Evolutionary conservation across 2,888 invertebrate genomes (phyloP).

Genomic region (Amphimallon solstitiale): DNA sequence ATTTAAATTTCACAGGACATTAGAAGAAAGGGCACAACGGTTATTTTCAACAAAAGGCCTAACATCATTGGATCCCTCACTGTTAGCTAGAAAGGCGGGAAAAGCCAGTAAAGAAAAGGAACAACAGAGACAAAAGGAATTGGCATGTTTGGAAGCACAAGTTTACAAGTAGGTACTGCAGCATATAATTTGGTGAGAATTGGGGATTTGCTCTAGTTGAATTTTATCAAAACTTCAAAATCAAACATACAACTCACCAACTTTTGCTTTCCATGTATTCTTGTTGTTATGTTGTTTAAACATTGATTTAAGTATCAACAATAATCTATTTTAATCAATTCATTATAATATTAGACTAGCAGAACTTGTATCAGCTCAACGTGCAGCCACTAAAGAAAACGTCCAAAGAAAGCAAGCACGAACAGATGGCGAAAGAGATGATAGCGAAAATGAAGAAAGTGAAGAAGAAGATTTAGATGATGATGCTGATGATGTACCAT

Average conservation of each 20-base stretch:
- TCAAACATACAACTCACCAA: too few relatives aligned
- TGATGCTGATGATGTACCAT: constrained; percentile 94
- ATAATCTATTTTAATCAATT: constrained; percentile 14
- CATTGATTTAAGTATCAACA: too few relatives aligned
- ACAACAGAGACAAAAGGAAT: constrained; percentile 81
- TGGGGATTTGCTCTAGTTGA: too few relatives aligned
- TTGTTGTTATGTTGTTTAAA: constrained; percentile 23
- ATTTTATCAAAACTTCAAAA: too few relatives aligned
- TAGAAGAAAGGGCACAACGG: constrained; percentile 96
- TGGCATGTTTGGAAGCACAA: constrained; percentile 89
- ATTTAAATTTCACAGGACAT: constrained; percentile 68
- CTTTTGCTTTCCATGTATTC: too few relatives aligned
- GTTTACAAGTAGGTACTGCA: constrained; percentile 70
- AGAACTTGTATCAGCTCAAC: constrained; percentile 84
- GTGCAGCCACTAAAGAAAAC: constrained; percentile 95
- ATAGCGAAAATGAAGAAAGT: constrained; percentile 90
- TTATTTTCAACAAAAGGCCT: constrained; percentile 96
- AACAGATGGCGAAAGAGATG: constrained; percentile 91
- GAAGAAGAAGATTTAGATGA: constrained; percentile 84
- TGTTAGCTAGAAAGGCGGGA: constrained; percentile 90
- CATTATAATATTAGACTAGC: constrained; percentile 69
- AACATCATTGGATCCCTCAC: constrained; percentile 88
- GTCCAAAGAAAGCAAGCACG: constrained; percentile 98
- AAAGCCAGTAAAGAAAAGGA: constrained; percentile 71
- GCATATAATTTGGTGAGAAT: too few relatives aligned